Base-by-base conservation (phyloP, 1,140 invertebrate species). In the Trachelipus rathkii region DNA sequence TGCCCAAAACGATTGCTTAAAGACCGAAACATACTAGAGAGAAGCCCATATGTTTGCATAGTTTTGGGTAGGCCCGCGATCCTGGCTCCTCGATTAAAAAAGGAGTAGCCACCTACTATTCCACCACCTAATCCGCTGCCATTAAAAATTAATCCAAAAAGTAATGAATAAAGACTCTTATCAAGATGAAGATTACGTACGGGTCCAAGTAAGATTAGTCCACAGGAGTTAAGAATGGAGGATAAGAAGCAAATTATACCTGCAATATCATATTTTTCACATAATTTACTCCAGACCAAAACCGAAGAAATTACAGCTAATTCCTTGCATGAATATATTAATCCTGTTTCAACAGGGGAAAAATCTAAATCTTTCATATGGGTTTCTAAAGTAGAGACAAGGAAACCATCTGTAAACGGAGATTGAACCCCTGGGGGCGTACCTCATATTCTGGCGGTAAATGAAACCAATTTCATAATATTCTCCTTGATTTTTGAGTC, bases 301-400 rank as follows among this genome's bases (percentile, higher is more conserved):
- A 93, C 92, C 0, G 92, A 91, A 0, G 92, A 53, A 0, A 93
- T 93, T 84, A 95, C 95, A 10, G 91, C 89, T 0, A 91, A 93
- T 3, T 93, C 94, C 82, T 93, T 94, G 60, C 95, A 91, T 15
- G 95, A 89, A 84, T 96, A 96, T 89, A 95, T 91, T 15, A 94
- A 83, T 0, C 94, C 94, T 44, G 94, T 85, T 9, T 93, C 83
- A 11, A 93, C 88, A 0, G 93, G 92, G n/a, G 82, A 90, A 71
- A 95, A 85, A 13, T 89, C 83, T 82, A 95, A 89, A 85, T 90
- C 89, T 79, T 92, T 83, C 13, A 95, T 84, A 87, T 94, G 92
- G 0, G 92, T 92, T 82, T 94, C 92, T 8, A 95, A 85, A 0
- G 92, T 93, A 0, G 92, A 92, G 83, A 91, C 90, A 2, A 93